A percentile compares a stretch with the other conserved stretches of the same genome.
Conservation (phyloP, 1,140 invertebrate genomes). For the Drosophila hydei region DNA sequence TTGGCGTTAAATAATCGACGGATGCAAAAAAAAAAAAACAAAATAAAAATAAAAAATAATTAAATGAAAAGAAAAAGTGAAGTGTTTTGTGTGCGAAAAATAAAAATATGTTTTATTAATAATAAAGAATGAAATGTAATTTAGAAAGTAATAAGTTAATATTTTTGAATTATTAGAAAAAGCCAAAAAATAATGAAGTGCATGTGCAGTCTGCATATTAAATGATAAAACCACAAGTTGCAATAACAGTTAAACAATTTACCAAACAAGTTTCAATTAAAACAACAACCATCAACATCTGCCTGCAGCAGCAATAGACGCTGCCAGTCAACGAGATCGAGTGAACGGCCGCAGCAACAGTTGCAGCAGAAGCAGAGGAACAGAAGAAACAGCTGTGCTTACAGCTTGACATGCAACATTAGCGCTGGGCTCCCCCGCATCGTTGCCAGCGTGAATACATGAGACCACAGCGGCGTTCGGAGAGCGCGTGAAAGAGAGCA, state of each 20-base stretch:
- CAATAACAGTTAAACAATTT: slow-evolving; percentile 60
- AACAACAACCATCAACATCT: slow-evolving; percentile 35
- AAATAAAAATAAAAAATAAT: slow-evolving; percentile 4
- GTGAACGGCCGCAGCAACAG: slow-evolving; percentile 60
- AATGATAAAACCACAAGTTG: slow-evolving; percentile 47
- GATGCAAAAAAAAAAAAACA: slow-evolving; percentile 5
- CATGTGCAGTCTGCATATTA: slow-evolving; percentile 43
- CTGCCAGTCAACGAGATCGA: slow-evolving; percentile 38
- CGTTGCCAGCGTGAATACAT: slow-evolving; percentile 44
- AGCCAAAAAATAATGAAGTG: slow-evolving; percentile 27
- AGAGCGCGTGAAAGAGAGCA: slow-evolving; percentile 17
- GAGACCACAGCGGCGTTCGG: slow-evolving; percentile 30
- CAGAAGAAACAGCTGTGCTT: slow-evolving; percentile 52
- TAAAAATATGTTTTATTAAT: not conserved
- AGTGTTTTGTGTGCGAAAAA: slow-evolving; percentile 19
- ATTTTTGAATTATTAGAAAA: slow-evolving; percentile 32
- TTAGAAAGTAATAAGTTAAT: slow-evolving; percentile 18
- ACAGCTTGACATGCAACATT: slow-evolving; percentile 54
- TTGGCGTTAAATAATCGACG: slow-evolving; percentile 45
- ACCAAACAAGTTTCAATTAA: slow-evolving; percentile 55
- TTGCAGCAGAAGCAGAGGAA: slow-evolving; percentile 6
- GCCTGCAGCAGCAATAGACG: slow-evolving; percentile 14
- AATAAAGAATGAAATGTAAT: slow-evolving; percentile 15
- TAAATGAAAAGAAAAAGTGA: slow-evolving; percentile 7
- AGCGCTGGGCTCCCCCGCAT: slow-evolving; percentile 46